These are phyloP conservation scores for Drosophila lacteicornis DNA, from an alignment of 1,140 invertebrate species.

Conservation along the genomic window DNA sequence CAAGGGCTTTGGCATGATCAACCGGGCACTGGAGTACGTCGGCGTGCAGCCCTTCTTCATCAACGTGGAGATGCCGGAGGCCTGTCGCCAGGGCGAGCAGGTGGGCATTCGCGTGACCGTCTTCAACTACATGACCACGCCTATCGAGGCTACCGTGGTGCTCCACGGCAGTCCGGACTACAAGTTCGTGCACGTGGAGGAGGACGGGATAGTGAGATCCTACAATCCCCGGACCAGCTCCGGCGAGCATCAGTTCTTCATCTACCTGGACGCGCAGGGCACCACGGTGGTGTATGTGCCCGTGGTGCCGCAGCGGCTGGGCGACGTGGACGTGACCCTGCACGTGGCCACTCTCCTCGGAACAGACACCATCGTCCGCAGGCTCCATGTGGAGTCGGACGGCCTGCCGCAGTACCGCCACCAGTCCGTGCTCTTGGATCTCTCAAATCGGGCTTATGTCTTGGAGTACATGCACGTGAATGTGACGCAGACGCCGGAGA, in stretches of 20 bases:
- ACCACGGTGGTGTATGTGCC: constrained; percentile 94
- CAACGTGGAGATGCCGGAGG: constrained; percentile 95
- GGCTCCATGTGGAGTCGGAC: constrained; percentile 94
- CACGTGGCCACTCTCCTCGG: constrained; percentile 94
- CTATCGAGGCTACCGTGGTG: constrained; percentile 94
- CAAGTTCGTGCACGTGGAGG: constrained; percentile 97
- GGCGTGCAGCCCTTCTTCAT: constrained; percentile 97
- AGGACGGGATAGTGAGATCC: constrained; percentile 93
- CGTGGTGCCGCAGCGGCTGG: constrained; percentile 93
- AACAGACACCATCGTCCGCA: constrained; percentile 90
- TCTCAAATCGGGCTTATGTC: constrained; percentile 95
- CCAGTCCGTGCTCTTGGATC: constrained; percentile 95
- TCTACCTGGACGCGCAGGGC: constrained; percentile 93
- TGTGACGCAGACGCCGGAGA: constrained; percentile 95
- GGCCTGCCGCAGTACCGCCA: constrained; percentile 96
- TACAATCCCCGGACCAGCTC: constrained; percentile 94
- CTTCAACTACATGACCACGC: constrained; percentile 95
- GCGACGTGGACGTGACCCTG: constrained; percentile 92
- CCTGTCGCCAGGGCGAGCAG: constrained; percentile 95
- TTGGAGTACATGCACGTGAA: constrained; percentile 98
- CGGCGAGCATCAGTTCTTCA: constrained; percentile 97
- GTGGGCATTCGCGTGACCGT: constrained; percentile 96
- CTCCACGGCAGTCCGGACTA: constrained; percentile 94
- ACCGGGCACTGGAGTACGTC: constrained; percentile 91
- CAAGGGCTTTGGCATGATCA: constrained; percentile 94